Percentiles rank a stretch among this genome's conserved stretches.
phyloP scores from a whole-genome alignment of 2,888 invertebrate genomes.

The Drosophila leonis region DNA sequence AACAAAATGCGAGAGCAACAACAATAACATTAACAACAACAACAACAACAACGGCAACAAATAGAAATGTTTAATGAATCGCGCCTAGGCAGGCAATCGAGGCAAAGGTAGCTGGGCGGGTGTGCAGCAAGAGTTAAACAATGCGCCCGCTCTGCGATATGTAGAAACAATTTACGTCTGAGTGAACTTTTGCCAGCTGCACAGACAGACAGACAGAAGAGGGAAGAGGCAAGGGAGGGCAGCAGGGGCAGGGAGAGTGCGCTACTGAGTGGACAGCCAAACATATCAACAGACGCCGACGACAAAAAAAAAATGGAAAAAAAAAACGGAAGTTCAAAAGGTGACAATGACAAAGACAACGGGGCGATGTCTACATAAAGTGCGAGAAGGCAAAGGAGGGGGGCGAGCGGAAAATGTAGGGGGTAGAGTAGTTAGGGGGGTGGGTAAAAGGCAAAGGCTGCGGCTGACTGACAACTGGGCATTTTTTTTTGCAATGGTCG shows the following conservation, averaged over 20 bases:
- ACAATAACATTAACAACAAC: constrained; percentile 24
- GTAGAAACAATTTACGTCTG: constrained; percentile 69
- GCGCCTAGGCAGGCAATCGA: constrained; percentile 23
- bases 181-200: constrained; percentile 60
- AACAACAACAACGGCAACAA: too few species aligned
- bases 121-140: constrained; percentile 29
- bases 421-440: not conserved
- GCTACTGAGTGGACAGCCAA: constrained; percentile 42
- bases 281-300: constrained; percentile 57
- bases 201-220: constrained; percentile 14
- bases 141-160: constrained; percentile 62
- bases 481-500: constrained; percentile 47
- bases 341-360: constrained; percentile 64
- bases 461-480: constrained; percentile 36
- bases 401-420: not conserved
- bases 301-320: constrained; percentile 30
- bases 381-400: not conserved
- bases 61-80: constrained; percentile 78
- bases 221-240: not conserved
- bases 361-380: constrained; percentile 14
- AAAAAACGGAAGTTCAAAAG: constrained; percentile 78
- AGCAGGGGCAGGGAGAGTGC: constrained; percentile 1
- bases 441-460: not conserved
- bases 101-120: constrained; percentile 9
- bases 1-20: constrained; percentile 59